Percentiles rank a stretch among this genome's conserved stretches.
Evolutionary conservation across 2,888 invertebrate genomes (phyloP).

Genomic region (Eueremaeus valkanovi): DNA sequence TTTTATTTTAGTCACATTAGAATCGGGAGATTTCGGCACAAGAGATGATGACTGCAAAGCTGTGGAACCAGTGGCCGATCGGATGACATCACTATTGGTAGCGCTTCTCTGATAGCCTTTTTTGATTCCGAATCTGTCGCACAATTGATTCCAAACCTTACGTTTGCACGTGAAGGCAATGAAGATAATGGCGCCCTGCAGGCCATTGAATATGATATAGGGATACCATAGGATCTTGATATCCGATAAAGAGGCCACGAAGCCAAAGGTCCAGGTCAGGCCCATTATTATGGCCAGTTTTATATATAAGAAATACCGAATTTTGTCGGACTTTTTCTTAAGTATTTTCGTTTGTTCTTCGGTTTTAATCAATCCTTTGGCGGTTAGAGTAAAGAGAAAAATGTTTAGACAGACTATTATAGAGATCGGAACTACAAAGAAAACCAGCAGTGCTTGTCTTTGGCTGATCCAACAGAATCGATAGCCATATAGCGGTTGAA

Average conservation of each 20-base stretch:
- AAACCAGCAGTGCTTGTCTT: constrained; percentile 55
- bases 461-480: constrained; percentile 57
- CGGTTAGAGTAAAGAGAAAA: constrained; percentile 52
- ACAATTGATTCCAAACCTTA: constrained; percentile 49
- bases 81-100: constrained; percentile 1
- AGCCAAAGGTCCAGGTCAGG: constrained; percentile 56
- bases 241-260: constrained; percentile 55
- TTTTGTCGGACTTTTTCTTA: constrained; percentile 17
- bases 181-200: constrained; percentile 57
- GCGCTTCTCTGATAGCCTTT: background rate
- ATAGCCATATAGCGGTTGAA: constrained; percentile 26
- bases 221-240: constrained; percentile 53
- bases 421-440: constrained; percentile 57
- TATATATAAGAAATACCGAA: constrained; percentile 52
- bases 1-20: constrained; percentile 4
- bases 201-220: constrained; percentile 55
- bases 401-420: constrained; percentile 54
- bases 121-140: background rate
- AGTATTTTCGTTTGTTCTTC: constrained; percentile 23
- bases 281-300: constrained; percentile 57
- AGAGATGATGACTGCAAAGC: background rate
- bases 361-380: background rate
- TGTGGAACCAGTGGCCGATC: background rate
- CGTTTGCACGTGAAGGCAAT: constrained; percentile 56
- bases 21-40: background rate